phyloP scores from a whole-genome alignment of 30 jellyfish, hydroid and myxozoan species.

The Aurelia coerulea region DNA sequence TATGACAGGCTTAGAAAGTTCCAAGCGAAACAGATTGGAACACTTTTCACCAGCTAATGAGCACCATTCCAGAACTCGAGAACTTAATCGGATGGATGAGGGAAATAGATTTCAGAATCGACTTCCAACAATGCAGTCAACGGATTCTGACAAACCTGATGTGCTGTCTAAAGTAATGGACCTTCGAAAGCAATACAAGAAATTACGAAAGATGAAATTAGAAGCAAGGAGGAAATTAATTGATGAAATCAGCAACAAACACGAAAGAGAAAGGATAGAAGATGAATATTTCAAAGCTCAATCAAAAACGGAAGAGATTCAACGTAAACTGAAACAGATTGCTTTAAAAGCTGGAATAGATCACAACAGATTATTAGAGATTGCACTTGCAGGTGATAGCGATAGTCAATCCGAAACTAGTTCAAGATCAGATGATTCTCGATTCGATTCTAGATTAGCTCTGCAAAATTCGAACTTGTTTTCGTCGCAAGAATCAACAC shows the following conservation, averaged over 20 bases:
- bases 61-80: too few relatives aligned
- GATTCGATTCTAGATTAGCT: background rate
- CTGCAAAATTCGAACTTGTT: too few relatives aligned
- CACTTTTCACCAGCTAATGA: too few relatives aligned
- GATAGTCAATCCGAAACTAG: background rate
- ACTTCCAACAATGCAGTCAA: too few relatives aligned
- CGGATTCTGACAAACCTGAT: too few relatives aligned
- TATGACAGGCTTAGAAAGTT: too few relatives aligned
- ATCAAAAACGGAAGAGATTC: constrained; percentile 19
- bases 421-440: background rate
- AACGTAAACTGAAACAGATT: constrained; percentile 2
- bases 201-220: background rate
- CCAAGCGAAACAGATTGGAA: too few relatives aligned
- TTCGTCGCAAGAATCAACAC: background rate
- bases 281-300: constrained; percentile 49
- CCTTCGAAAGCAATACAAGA: constrained; percentile 28
- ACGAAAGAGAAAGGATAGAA: constrained; percentile 32
- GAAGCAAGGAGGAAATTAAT: constrained; percentile 15
- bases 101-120: too few relatives aligned
- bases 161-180: constrained; percentile 11
- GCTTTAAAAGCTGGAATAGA: constrained; percentile 27
- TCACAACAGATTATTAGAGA: background rate
- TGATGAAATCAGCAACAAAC: constrained; percentile 7
- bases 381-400: constrained; percentile 6
- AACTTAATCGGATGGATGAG: too few relatives aligned